phyloP scores from a whole-genome alignment of 2,113 vertebrate species.

The Leucopsar rothschildi region DNA sequence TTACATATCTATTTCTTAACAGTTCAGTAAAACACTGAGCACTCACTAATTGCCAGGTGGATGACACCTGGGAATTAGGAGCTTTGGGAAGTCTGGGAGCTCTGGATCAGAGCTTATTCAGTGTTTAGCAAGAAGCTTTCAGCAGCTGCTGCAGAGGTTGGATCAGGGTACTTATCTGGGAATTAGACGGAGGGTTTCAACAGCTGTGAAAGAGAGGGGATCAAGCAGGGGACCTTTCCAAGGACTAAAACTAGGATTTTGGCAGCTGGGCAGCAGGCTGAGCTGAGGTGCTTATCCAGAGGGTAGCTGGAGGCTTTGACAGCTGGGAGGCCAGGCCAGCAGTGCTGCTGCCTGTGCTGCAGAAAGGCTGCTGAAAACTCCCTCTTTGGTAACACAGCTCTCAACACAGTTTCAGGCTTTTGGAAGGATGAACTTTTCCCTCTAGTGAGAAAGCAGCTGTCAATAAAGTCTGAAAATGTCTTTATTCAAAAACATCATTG shows the following conservation, averaged over 20 bases:
- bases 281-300: slow-evolving; percentile 32
- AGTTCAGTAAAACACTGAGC: background rate
- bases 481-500: slow-evolving; percentile 30
- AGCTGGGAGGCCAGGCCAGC: background rate
- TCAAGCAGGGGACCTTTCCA: slow-evolving; percentile 36
- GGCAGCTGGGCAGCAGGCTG: slow-evolving; percentile 40
- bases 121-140: slow-evolving; percentile 22
- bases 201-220: slow-evolving; percentile 48
- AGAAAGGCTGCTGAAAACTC: slow-evolving; percentile 1
- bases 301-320: slow-evolving; percentile 45
- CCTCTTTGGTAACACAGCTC: background rate
- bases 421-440: background rate
- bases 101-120: background rate
- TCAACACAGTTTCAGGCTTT: background rate
- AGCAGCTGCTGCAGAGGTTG: slow-evolving; percentile 46
- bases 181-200: slow-evolving; percentile 42
- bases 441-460: slow-evolving; percentile 35
- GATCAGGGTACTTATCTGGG: slow-evolving; percentile 44
- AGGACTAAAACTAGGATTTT: slow-evolving; percentile 40
- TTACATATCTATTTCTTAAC: background rate
- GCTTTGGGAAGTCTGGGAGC: background rate
- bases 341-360: background rate
- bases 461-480: slow-evolving; percentile 39
- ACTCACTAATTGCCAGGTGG: slow-evolving; percentile 41
- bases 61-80: slow-evolving; percentile 46